Evolutionary conservation across 2,888 invertebrate genomes (phyloP).

Genomic region (Calameuta filiformis): DNA sequence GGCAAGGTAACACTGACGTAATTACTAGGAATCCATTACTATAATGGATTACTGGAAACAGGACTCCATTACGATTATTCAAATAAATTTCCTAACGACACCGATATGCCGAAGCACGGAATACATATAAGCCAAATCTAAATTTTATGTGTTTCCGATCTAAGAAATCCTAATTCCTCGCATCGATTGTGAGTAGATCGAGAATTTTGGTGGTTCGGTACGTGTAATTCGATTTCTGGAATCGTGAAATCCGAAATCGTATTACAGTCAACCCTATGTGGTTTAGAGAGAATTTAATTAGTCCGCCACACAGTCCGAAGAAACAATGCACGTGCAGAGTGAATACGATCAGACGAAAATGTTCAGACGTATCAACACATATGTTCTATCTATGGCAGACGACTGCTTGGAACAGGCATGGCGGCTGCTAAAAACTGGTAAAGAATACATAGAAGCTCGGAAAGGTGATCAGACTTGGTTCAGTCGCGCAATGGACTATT

Average conservation of each 20-base stretch:
- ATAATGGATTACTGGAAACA: neutral
- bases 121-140: neutral
- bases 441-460: neutral
- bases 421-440: neutral
- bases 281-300: neutral
- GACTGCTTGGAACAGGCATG: neutral
- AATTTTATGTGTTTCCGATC: neutral
- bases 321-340: neutral
- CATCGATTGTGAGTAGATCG: neutral
- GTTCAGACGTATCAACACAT: neutral
- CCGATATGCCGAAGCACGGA: neutral
- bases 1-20: no score
- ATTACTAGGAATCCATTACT: no score
- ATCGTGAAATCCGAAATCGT: neutral
- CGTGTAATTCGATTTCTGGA: neutral
- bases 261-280: neutral
- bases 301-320: neutral
- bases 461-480: neutral
- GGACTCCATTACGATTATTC: neutral
- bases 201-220: neutral
- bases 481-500: neutral
- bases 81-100: neutral
- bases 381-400: neutral
- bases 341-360: neutral
- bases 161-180: neutral